phyloP scores from a whole-genome alignment of 2,113 vertebrate species.

The Cynoglossus semilaevis region DNA sequence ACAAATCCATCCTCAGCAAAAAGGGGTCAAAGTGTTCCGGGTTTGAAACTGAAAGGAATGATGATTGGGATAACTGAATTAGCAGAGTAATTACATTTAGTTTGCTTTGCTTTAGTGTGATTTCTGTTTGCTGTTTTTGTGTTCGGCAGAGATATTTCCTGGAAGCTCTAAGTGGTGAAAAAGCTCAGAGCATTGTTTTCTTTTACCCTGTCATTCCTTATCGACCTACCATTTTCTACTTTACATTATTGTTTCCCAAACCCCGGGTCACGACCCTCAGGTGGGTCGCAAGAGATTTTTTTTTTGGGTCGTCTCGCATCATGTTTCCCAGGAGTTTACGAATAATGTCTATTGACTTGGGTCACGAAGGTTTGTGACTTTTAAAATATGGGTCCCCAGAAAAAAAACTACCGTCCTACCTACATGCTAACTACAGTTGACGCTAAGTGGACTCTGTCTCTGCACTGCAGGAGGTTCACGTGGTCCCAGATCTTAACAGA shows the following conservation, averaged over 20 bases:
- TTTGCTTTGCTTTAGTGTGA: constrained; percentile 34
- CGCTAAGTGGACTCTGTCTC: constrained; percentile 19
- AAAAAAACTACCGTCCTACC: too few species aligned
- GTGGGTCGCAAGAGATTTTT: too few species aligned
- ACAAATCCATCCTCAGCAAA: constrained; percentile 3
- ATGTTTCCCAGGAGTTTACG: too few species aligned
- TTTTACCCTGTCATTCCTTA: too few species aligned
- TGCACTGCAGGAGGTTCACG: constrained; percentile 67
- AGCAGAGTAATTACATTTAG: constrained; percentile 50
- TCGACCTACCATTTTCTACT: too few species aligned
- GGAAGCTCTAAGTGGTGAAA: constrained; percentile 30
- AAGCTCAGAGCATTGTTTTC: constrained; percentile 12
- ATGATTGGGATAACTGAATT: constrained; percentile 41
- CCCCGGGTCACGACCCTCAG: too few species aligned
- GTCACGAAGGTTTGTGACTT: too few species aligned
- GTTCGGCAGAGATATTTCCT: constrained; percentile 26
- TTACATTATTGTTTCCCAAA: too few species aligned
- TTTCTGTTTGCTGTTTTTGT: constrained; percentile 27
- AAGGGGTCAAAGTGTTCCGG: background rate
- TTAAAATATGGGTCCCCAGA: too few species aligned
- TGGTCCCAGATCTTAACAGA: constrained; percentile 55
- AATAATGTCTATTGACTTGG: too few species aligned
- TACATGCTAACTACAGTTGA: constrained; percentile 5
- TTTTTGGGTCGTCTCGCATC: too few species aligned
- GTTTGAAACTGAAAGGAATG: constrained; percentile 21